Evolutionary conservation across 2,113 vertebrate genomes (phyloP).

Genomic region (Phaethornis superciliosus): DNA sequence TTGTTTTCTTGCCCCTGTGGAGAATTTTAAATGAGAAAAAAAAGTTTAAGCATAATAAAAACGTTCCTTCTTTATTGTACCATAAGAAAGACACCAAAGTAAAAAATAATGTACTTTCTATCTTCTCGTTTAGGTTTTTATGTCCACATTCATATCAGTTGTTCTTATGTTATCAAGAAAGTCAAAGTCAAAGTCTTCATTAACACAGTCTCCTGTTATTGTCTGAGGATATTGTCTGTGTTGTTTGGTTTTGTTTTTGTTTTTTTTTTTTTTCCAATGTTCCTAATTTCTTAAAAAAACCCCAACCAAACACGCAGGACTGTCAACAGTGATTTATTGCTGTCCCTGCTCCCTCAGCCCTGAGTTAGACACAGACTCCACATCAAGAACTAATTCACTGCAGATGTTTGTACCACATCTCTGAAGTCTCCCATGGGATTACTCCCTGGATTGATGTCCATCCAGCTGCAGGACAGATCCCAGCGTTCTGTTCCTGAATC

Average conservation of each 20-base stretch:
- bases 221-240: no score
- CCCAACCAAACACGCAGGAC: not conserved
- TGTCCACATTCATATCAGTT: not conserved
- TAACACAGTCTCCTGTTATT: not conserved
- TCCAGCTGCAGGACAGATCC: not conserved
- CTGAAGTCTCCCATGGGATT: not conserved
- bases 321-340: rapidly evolving
- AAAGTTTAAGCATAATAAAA: not conserved
- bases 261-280: not conserved
- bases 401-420: not conserved
- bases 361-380: not conserved
- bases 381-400: not conserved
- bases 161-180: not conserved
- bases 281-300: not conserved
- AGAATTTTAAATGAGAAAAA: not conserved
- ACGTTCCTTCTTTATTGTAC: not conserved
- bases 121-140: not conserved
- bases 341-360: not conserved
- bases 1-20: slow-evolving; percentile 79
- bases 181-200: not conserved
- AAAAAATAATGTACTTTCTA: not conserved
- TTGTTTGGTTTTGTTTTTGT: not conserved
- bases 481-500: not conserved
- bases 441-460: not conserved
- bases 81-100: not conserved